phyloP scores from a whole-genome alignment of 2,113 vertebrate species.

The Eretmochelys imbricata region DNA sequence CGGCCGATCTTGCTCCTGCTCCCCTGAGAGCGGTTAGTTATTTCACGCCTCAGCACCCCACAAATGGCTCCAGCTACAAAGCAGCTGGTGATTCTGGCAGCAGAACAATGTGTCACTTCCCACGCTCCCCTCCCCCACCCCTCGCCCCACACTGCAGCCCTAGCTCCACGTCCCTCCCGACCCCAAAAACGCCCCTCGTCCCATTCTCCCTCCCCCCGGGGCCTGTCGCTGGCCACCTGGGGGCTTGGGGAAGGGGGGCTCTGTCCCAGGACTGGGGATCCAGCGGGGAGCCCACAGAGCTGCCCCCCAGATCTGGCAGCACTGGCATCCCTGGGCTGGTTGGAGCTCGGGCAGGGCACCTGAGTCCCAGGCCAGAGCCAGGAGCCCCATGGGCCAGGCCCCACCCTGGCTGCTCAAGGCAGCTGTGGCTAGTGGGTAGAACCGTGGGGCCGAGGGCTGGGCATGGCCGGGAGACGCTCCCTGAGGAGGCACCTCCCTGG shows the following conservation, averaged over 20 bases:
- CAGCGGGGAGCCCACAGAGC: neutral
- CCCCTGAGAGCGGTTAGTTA: neutral
- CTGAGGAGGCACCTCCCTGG: too few relatives aligned
- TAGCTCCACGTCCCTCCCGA: neutral
- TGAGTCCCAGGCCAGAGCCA: too few relatives aligned
- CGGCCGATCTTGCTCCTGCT: neutral
- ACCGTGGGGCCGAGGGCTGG: neutral
- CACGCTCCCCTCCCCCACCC: neutral
- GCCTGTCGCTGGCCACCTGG: neutral
- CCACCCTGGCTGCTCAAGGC: too few relatives aligned
- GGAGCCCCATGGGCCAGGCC: too few relatives aligned
- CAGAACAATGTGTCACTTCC: neutral
- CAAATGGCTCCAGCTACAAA: neutral
- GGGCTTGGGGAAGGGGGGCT: neutral
- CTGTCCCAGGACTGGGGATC: neutral
- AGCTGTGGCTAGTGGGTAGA: too few relatives aligned
- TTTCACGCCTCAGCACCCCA: neutral
- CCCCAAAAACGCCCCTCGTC: neutral
- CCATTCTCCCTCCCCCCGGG: neutral
- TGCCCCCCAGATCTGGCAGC: too few relatives aligned
- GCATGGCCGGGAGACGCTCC: slow-evolving; percentile 40
- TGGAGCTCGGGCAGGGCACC: too few relatives aligned
- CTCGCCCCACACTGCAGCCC: too few relatives aligned
- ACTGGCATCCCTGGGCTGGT: neutral
- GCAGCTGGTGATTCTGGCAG: neutral